Base-by-base conservation (phyloP, 2,888 invertebrate genomes). In the Mystacides longicornis region DNA sequence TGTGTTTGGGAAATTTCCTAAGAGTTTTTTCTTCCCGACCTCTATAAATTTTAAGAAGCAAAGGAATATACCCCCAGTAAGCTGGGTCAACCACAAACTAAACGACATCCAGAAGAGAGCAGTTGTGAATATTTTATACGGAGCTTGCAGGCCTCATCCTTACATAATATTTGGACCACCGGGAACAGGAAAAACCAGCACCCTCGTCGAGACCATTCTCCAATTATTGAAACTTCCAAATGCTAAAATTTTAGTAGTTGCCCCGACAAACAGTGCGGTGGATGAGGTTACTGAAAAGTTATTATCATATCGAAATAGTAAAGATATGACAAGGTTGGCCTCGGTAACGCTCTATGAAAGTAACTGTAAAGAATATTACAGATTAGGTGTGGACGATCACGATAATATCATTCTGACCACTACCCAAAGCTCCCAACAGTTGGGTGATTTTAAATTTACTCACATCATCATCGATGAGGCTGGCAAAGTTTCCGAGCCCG, bases 401-500 rank as follows among this genome's bases (percentile, higher is more conserved):
- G 3, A 7, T 7, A 37, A 37, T 7, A 37, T 4, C 3, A 37
- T 37, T n/a, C 3, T 14, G 3, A n/a, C 16, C 3, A 7, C 37
- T 37, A 37, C 37, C 14, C 16, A 16, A n/a, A 7, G 16, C 37
- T n/a, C 14, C 14, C n/a, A 14, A 3, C 3, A 7, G 16, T 4
- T 4, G 3, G 14, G 14, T 3, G 3, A 14, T 55, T 89, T 86
- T 1, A 93, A 95, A 68, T 95, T 94, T 67, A 89, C 93, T 0
- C 96, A 97, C 67, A 79, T 93, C 0, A 79, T 96, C 57, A 78
- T 97, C 11, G 96, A 97, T 67, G 96, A 97, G 77, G 92, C 94
- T 4, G 96, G 94, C 0, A 94, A 96, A 71, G 87, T 90, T 5
- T 87, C 86, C 0, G 97, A 97, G 70, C 90, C 96, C 1, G 94